Evolutionary conservation across 1,140 invertebrate species (phyloP).

Genomic region (Drosophila sechellia): DNA sequence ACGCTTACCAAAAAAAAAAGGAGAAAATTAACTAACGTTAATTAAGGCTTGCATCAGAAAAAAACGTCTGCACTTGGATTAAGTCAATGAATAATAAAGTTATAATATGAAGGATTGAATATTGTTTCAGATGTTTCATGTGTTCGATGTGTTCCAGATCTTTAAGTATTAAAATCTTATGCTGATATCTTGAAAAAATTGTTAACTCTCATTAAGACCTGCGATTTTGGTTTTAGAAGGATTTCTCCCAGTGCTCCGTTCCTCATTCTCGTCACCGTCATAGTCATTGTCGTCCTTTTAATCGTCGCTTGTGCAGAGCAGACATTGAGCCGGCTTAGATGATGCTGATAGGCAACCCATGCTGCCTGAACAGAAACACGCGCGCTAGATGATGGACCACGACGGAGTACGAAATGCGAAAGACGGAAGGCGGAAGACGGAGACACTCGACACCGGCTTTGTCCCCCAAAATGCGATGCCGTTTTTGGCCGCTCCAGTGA

Average conservation of each 20-base stretch:
- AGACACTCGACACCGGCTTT: conserved; percentile 50
- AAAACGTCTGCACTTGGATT: neutral
- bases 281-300: conserved; percentile 36
- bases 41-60: conserved; percentile 2
- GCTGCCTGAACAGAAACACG: conserved; percentile 16
- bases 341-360: conserved; percentile 51
- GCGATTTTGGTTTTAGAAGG: no score
- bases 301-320: conserved; percentile 52
- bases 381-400: conserved; percentile 5
- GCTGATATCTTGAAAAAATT: no score
- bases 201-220: no score
- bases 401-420: neutral
- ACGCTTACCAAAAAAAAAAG: neutral
- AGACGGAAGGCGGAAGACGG: neutral
- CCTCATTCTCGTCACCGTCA: conserved; percentile 40
- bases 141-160: no score
- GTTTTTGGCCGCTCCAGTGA: conserved; percentile 67
- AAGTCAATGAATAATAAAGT: neutral
- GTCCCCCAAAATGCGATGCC: conserved; percentile 48
- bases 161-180: no score
- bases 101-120: neutral
- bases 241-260: conserved; percentile 17
- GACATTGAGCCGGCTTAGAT: conserved; percentile 75
- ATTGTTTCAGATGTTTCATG: neutral
- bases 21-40: neutral